Conservation (phyloP, 2,888 invertebrate genomes). For the Aphidius colemani region DNA sequence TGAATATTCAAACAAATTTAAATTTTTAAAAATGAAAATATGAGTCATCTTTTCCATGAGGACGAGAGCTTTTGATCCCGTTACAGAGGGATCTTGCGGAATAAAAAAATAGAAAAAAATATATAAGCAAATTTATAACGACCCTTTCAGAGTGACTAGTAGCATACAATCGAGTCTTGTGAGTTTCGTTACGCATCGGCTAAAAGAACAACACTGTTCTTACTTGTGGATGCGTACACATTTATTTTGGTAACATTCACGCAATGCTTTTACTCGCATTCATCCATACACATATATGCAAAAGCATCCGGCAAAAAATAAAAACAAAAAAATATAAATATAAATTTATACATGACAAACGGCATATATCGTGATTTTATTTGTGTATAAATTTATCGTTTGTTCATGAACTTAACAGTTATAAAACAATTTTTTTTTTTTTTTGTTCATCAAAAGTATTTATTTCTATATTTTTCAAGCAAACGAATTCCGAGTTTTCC, state of each 20-base stretch:
- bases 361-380: conserved; percentile 6
- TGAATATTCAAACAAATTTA: not conserved
- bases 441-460: no score
- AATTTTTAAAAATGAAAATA: not conserved
- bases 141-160: conserved; percentile 38
- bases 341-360: no score
- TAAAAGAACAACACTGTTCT: conserved; percentile 35
- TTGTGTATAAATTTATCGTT: conserved; percentile 20
- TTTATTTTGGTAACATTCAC: conserved; percentile 29
- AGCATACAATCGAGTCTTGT: conserved; percentile 42
- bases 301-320: conserved; percentile 19
- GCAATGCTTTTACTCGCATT: conserved; percentile 4
- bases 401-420: conserved; percentile 10
- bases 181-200: conserved; percentile 37
- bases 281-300: not conserved
- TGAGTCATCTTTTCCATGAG: not conserved
- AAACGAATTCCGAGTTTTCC: no score
- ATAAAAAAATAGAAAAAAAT: conserved; percentile 23
- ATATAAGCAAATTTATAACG: conserved; percentile 39
- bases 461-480: no score
- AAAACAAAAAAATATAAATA: not conserved
- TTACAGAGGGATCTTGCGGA: conserved; percentile 25
- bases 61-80: conserved; percentile 34
- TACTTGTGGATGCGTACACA: conserved; percentile 23
- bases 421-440: no score